Base-by-base conservation (phyloP, 1,140 invertebrate species). In the Drosophila seguyi region DNA sequence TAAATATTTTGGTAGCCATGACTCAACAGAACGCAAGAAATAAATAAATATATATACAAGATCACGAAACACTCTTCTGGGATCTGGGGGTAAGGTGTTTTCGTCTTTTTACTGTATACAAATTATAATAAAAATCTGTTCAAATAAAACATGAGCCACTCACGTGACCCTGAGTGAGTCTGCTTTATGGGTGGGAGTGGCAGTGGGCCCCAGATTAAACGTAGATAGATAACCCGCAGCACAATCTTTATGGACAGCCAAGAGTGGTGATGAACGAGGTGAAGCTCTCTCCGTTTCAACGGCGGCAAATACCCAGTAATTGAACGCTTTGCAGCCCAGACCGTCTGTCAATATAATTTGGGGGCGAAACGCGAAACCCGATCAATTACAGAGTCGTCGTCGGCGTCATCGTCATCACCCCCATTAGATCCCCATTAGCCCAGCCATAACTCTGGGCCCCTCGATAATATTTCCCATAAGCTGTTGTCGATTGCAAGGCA, bases 221-320 rank as follows among this genome's bases (percentile, higher is more conserved):
- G 14, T 36, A 50, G 36, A 50, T 36, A 59, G 66, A 72, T 73
- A 72, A 36, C 67, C 39, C 39, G 16, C 8, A 13, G 22, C 29
- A 7, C 69, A 72, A 73, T 73, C 69, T 73, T 73, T 73, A 73
- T 73, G 69, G 69, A 72, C 68, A 48, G 36, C 67, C 47, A 6
- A 36, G 44, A 52, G 29, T n/a, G 20, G 7, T 31, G 25, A 38
- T 27, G 50, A 27, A 20, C 34, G n/a, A 34, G 29, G 67, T 38
- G 53, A 55, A 52, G 41, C 34, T 42, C 56, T 34, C 44, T 8
- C 44, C 0, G 31, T 8, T 20, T 10, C 44, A 14, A 20, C 27
- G 22, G 11, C 29, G n/a, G 18, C 16, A 47, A 50, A 42, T 59
- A 38, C 42, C 22, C 20, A 14, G 18, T 47, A 71, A 71, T 68